These are phyloP conservation scores for Orthonychiurus folsomi DNA, from an alignment of 2,888 invertebrate genomes.

Conservation along the genomic window DNA sequence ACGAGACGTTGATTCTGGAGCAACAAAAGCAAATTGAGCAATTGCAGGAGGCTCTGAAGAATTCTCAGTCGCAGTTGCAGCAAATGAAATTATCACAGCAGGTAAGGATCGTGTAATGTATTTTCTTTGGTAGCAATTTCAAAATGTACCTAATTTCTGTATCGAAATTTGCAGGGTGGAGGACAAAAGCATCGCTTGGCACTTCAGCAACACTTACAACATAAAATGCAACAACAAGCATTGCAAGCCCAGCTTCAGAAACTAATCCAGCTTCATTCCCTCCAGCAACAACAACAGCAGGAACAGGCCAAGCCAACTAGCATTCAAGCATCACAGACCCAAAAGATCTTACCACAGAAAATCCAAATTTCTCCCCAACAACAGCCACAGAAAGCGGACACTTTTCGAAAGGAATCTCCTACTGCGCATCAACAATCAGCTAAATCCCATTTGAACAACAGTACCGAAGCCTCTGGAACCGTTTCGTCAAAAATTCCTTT, in stretches of 20 bases:
- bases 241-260: conserved; percentile 45
- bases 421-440: neutral
- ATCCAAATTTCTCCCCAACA: conserved; percentile 29
- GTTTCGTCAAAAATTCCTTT: conserved; percentile 9
- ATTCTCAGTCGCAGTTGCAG: conserved; percentile 67
- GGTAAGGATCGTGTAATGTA: conserved; percentile 12
- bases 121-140: neutral
- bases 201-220: conserved; percentile 60
- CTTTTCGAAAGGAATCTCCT: too few species aligned
- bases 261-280: conserved; percentile 43
- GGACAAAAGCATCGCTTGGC: conserved; percentile 42
- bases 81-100: conserved; percentile 32
- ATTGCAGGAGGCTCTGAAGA: conserved; percentile 68
- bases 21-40: conserved; percentile 82
- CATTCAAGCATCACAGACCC: conserved; percentile 42
- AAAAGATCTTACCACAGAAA: conserved; percentile 21
- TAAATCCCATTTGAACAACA: neutral
- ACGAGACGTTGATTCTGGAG: conserved; percentile 69
- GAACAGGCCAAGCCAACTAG: conserved; percentile 41
- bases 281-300: conserved; percentile 44
- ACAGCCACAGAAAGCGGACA: conserved; percentile 25
- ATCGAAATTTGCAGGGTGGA: conserved; percentile 24
- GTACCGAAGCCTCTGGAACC: neutral
- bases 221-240: conserved; percentile 57
- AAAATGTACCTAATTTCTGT: too few species aligned